phyloP scores from a whole-genome alignment of 1,140 invertebrate species.

The Arion vulgaris region DNA sequence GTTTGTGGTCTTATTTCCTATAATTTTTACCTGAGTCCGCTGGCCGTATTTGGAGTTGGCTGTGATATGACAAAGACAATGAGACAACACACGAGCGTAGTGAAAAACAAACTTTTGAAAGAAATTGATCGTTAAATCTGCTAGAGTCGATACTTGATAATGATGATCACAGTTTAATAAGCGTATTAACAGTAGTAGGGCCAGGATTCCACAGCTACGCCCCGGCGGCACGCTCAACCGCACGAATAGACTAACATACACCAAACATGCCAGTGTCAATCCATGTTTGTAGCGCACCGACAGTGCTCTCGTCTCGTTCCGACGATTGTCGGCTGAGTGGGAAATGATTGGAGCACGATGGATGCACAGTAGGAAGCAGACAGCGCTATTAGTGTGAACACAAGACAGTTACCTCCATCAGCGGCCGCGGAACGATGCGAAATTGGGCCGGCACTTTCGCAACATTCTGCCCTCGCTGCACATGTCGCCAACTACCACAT shows the following conservation, averaged over 20 bases:
- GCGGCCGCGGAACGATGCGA: background rate
- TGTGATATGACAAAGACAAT: too few relatives aligned
- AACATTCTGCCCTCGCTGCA: background rate
- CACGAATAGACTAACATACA: background rate
- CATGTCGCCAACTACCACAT: too few relatives aligned
- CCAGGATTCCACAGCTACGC: background rate
- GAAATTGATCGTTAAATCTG: too few relatives aligned
- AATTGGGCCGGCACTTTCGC: background rate
- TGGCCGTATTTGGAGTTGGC: too few relatives aligned
- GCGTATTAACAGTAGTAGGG: too few relatives aligned
- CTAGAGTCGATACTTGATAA: too few relatives aligned
- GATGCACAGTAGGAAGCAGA: background rate
- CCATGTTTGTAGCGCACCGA: background rate
- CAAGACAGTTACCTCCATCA: background rate
- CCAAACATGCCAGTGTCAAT: background rate
- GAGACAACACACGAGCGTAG: too few relatives aligned
- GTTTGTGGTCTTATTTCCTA: too few relatives aligned
- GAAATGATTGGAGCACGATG: background rate
- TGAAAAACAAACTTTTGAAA: too few relatives aligned
- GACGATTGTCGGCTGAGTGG: background rate
- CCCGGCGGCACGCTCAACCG: background rate
- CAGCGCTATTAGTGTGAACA: constrained; percentile 1
- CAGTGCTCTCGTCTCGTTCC: background rate
- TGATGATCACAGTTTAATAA: too few relatives aligned
- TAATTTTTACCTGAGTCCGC: too few relatives aligned